Conservation (phyloP, 2,888 invertebrate species). For the Muscina levida region DNA sequence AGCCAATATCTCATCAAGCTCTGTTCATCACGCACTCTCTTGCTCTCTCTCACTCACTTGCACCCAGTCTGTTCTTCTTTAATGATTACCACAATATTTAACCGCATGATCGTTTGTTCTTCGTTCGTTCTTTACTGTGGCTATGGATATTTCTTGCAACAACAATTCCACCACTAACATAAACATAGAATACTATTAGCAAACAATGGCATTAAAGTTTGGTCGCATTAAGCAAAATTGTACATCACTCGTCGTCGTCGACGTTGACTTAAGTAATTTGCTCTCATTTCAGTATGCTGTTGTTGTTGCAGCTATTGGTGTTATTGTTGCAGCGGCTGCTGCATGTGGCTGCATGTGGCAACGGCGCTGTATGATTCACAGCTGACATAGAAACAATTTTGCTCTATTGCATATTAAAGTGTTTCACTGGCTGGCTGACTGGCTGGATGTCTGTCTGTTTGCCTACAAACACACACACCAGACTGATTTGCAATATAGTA, state of each 20-base stretch:
- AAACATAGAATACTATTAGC: constrained; percentile 64
- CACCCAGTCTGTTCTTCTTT: too few relatives aligned
- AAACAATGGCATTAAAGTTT: constrained; percentile 63
- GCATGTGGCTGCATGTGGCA: constrained; percentile 4
- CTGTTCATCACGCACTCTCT: constrained; percentile 54
- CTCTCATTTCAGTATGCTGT: constrained; percentile 58
- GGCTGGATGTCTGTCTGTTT: constrained; percentile 3
- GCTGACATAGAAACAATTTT: constrained; percentile 15
- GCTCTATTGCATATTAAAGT: background rate
- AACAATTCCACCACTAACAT: constrained; percentile 30
- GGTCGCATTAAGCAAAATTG: constrained; percentile 55
- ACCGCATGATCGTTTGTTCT: background rate
- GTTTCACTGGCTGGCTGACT: background rate
- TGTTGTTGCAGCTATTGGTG: constrained; percentile 27
- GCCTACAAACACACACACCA: background rate
- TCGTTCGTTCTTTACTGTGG: too few relatives aligned
- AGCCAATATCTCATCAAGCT: too few relatives aligned
- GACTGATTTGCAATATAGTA: constrained; percentile 27
- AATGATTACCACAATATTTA: too few relatives aligned
- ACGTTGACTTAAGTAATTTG: constrained; percentile 66
- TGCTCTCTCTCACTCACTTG: too few relatives aligned
- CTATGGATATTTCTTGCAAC: too few relatives aligned
- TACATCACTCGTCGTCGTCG: background rate
- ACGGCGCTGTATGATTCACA: too few relatives aligned
- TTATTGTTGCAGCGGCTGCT: background rate